A percentile compares a stretch with the other conserved stretches of the same genome.
These are phyloP conservation scores for Melieria omissa DNA, from an alignment of 2,888 invertebrate genomes.

Conservation along the genomic window DNA sequence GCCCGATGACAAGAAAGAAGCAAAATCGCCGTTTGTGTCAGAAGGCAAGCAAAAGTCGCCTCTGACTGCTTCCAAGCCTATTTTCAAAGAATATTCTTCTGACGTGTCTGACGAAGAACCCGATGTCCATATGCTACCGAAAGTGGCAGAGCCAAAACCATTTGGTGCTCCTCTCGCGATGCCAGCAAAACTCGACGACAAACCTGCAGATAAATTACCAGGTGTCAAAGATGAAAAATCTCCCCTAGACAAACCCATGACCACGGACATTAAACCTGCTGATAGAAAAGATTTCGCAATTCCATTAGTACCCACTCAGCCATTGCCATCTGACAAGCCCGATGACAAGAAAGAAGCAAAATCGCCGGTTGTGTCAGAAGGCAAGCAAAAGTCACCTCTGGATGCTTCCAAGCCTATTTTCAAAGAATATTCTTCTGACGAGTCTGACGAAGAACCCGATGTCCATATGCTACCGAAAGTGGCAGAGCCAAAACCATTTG, in stretches of 20 bases:
- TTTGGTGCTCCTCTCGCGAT: too few species aligned
- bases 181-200: too few species aligned
- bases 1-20: too few species aligned
- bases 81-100: too few species aligned
- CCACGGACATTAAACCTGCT: neutral
- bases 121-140: too few species aligned
- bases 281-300: neutral
- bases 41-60: too few species aligned
- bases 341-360: constrained; percentile 19
- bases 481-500: neutral
- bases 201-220: too few species aligned
- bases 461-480: neutral
- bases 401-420: neutral
- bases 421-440: constrained; percentile 13
- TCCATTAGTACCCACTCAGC: neutral
- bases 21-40: too few species aligned
- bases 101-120: too few species aligned
- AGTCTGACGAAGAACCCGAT: neutral
- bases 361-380: neutral
- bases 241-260: neutral
- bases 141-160: too few species aligned
- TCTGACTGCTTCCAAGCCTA: too few species aligned
- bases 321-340: constrained; percentile 17
- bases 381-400: constrained; percentile 16
- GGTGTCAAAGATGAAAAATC: too few species aligned